Evolutionary conservation across 2,888 invertebrate genomes (phyloP).

Genomic region (Hypsopygia costalis): DNA sequence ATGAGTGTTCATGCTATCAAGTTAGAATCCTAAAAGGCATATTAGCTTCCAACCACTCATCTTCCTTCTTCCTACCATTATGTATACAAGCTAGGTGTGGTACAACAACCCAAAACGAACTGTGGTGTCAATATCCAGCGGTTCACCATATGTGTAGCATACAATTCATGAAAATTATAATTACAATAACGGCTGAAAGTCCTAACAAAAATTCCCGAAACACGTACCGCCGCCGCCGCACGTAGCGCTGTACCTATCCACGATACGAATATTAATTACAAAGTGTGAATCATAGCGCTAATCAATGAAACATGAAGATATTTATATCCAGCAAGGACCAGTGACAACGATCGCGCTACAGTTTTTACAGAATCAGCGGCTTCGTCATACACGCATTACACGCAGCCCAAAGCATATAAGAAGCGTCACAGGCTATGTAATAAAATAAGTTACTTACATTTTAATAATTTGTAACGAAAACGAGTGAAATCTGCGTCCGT

Average conservation of each 20-base stretch:
- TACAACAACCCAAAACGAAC: too few species aligned
- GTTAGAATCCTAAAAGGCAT: too few species aligned
- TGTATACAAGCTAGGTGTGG: background rate
- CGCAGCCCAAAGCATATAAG: slow-evolving; percentile 23
- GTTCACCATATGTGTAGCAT: too few species aligned
- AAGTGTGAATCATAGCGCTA: slow-evolving; percentile 11
- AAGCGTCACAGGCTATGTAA: slow-evolving; percentile 11
- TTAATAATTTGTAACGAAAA: slow-evolving; percentile 14
- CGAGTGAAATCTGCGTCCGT: slow-evolving; percentile 21
- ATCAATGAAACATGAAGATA: slow-evolving; percentile 27
- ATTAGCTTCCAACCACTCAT: too few species aligned
- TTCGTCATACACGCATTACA: slow-evolving; percentile 36
- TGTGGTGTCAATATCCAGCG: too few species aligned
- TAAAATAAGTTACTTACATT: slow-evolving; percentile 33
- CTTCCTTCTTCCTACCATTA: too few species aligned
- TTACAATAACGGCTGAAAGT: too few species aligned
- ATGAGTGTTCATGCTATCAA: too few species aligned
- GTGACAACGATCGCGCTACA: slow-evolving; percentile 23
- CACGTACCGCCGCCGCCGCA: too few species aligned
- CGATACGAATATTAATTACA: background rate
- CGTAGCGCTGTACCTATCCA: slow-evolving; percentile 26
- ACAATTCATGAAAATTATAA: too few species aligned
- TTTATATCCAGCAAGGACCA: slow-evolving; percentile 31
- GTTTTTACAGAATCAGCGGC: slow-evolving; percentile 45
- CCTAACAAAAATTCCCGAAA: too few species aligned